Conservation (phyloP, 2,113 vertebrate genomes). For the Brachyhypopomus occidentalis region DNA sequence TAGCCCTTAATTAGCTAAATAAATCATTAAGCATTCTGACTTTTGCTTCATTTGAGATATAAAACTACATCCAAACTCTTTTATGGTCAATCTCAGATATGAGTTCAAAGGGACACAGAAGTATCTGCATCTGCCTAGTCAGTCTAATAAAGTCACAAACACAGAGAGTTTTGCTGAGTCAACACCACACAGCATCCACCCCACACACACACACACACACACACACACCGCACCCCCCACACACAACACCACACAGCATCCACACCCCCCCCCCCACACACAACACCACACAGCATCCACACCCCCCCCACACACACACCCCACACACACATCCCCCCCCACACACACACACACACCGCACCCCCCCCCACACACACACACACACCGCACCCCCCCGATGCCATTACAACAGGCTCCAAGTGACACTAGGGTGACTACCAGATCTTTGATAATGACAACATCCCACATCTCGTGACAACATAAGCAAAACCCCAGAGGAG, state of each 20-base stretch:
- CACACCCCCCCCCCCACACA: not conserved
- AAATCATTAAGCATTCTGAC: not conserved
- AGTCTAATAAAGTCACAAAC: not conserved
- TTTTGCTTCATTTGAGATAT: too few relatives aligned
- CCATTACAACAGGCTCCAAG: constrained; percentile 21
- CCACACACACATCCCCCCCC: too few relatives aligned
- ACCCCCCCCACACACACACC: not conserved
- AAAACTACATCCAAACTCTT: not conserved
- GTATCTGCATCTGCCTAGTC: not conserved
- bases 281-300: too few relatives aligned
- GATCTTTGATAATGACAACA: constrained; percentile 46
- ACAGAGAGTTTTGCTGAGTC: not conserved
- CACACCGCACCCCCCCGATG: too few relatives aligned
- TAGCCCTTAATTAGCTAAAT: not conserved
- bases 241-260: too few relatives aligned
- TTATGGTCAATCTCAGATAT: not conserved
- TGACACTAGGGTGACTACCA: constrained; percentile 27
- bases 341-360: too few relatives aligned
- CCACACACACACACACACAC: too few relatives aligned
- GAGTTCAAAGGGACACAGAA: not conserved
- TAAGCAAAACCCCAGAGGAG: constrained; percentile 22
- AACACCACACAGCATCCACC: not conserved
- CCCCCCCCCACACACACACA: not conserved
- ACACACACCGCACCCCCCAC: too few relatives aligned
- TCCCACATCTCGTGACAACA: constrained; percentile 22